Evolutionary conservation across 1,140 invertebrate species (phyloP), one percentile per base, ranked within the genome.

Genomic region (Pararge aegeria): DNA sequence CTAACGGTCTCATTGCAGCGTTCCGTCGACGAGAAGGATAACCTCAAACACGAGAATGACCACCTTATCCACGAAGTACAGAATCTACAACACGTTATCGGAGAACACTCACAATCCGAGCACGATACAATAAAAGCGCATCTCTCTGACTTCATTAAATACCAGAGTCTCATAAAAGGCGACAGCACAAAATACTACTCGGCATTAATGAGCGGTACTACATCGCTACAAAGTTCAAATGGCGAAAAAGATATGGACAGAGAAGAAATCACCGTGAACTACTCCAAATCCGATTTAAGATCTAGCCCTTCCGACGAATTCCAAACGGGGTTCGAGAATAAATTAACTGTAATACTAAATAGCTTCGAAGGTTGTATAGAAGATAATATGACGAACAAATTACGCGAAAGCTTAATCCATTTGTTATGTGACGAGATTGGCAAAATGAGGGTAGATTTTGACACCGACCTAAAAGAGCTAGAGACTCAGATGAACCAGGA

Each of bases 31-130:
- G 91, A 94, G 42, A 87, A 91, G 18, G 90, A 92, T 30, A 87
- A 93, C 29, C 80, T 95, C 5, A 92, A 92, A 69, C 68, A 75
- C 27, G 93, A 94, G 40, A 91, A 93, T 21, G 89, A 92, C 1
- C 83, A 91, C 40, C 92, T 94, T 1, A 91, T 90, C 46, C 86
- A 89, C 0, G 94, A 95, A 72, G 91, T 95, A 13, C 86, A 91
- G 0, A 82, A 92, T 12, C 69, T 94, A 13, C 92, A 94, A 21
- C 90, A 92, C 56, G 82, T 91, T 44, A 76, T 94, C 0, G 91
- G 87, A 16, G 91, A 93, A 50, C 90, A 88, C 0, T 79, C 93
- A 0, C 74, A 68, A 0, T 80, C 81, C 0, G 83, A 91, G 0
- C 87, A 83, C 21, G 91, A 92, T 5, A 91, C 80, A 1, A 87